Evolutionary conservation across 2,113 vertebrate species (phyloP).

Genomic region (Maylandia zebra): DNA sequence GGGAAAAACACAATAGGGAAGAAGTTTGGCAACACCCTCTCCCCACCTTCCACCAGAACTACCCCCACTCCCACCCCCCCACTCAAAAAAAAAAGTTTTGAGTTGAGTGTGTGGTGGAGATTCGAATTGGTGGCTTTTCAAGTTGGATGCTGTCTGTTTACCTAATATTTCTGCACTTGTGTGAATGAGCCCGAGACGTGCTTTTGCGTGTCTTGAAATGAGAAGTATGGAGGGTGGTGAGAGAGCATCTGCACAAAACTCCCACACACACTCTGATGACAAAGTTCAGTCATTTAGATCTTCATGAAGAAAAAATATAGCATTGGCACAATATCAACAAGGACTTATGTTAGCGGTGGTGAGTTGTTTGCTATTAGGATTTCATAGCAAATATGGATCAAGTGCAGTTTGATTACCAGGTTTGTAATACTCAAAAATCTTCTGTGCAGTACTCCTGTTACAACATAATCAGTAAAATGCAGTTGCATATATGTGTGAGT

Average conservation of each 20-base stretch:
- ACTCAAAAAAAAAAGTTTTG: slow-evolving; percentile 3
- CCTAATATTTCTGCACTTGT: neutral
- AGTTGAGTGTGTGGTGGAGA: slow-evolving; percentile 25
- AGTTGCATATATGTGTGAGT: neutral
- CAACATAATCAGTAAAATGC: neutral
- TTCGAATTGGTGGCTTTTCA: slow-evolving; percentile 8
- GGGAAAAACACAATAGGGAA: slow-evolving; percentile 59
- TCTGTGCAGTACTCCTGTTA: neutral
- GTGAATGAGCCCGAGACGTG: neutral
- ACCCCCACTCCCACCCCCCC: neutral
- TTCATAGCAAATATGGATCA: neutral
- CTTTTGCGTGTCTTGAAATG: neutral
- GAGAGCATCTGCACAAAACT: neutral
- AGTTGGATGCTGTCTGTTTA: slow-evolving; percentile 12
- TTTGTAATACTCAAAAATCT: neutral
- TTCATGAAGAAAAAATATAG: neutral
- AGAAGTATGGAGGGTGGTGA: neutral
- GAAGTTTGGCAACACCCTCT: slow-evolving; percentile 54
- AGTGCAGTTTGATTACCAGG: too few relatives aligned
- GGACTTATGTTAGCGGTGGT: neutral
- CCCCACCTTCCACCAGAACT: neutral
- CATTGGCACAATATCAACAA: neutral
- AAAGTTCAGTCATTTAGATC: neutral
- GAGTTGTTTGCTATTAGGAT: neutral
- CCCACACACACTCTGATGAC: neutral